These are phyloP conservation scores for Schizothorax lantsangensis DNA, from an alignment of 2,797 vertebrate genomes.

Conservation along the genomic window DNA sequence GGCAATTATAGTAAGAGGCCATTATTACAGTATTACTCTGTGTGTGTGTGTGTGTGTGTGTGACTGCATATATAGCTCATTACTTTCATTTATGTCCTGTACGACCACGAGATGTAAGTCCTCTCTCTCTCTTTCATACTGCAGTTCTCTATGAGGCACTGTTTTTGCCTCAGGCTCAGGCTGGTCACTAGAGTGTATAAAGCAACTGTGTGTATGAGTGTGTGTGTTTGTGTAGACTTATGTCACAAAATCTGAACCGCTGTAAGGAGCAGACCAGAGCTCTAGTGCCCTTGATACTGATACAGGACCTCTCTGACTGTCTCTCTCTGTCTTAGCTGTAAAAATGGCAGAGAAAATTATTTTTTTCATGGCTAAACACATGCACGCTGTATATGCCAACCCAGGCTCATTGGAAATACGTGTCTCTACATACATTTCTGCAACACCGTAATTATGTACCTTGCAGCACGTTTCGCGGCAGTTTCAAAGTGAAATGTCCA, in stretches of 20 bases:
- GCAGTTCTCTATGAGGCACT: slow-evolving; percentile 51
- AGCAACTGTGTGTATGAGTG: slow-evolving; percentile 25
- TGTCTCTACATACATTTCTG: no score
- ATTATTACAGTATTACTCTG: slow-evolving; percentile 33
- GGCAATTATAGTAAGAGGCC: slow-evolving; percentile 42
- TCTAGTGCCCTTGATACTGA: slow-evolving; percentile 26
- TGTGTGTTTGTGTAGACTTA: slow-evolving; percentile 52
- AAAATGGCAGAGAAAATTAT: background rate
- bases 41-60: slow-evolving; percentile 3
- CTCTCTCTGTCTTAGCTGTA: slow-evolving; percentile 3
- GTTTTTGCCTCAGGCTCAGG: slow-evolving; percentile 59
- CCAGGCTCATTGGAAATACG: no score
- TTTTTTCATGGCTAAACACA: background rate
- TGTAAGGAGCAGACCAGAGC: slow-evolving; percentile 37
- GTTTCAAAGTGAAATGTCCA: no score
- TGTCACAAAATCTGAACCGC: slow-evolving; percentile 66
- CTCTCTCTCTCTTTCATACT: slow-evolving; percentile 33
- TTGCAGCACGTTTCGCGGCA: no score
- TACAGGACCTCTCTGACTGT: background rate
- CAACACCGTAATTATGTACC: no score
- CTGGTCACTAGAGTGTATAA: slow-evolving; percentile 54
- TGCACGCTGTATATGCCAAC: background rate
- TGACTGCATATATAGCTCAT: slow-evolving; percentile 36
- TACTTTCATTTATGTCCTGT: slow-evolving; percentile 40
- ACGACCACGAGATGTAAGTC: slow-evolving; percentile 23